Evolutionary conservation across 1,140 invertebrate genomes (phyloP).

Genomic region (Magallana gigas): DNA sequence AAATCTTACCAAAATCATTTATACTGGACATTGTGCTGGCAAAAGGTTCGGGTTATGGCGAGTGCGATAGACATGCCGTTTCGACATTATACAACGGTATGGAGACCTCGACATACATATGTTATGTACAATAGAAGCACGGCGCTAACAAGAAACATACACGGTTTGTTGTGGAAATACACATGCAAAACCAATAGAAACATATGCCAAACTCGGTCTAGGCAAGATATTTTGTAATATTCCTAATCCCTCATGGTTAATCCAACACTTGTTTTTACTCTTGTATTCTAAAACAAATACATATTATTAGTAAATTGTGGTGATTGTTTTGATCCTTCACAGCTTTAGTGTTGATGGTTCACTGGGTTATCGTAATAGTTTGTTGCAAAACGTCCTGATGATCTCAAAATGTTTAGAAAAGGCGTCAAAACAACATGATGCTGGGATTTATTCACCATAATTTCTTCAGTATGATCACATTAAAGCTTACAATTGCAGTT

Average conservation of each 20-base stretch:
- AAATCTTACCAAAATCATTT: slow-evolving; percentile 26
- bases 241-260: slow-evolving; percentile 19
- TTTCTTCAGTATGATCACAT: too few species aligned
- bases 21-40: slow-evolving; percentile 13
- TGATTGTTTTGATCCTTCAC: too few species aligned
- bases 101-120: slow-evolving; percentile 8
- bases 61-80: slow-evolving; percentile 4
- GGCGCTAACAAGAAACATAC: slow-evolving; percentile 32
- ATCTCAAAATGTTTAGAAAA: too few species aligned
- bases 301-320: too few species aligned
- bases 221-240: slow-evolving; percentile 29
- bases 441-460: too few species aligned
- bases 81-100: slow-evolving; percentile 21
- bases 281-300: neutral
- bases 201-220: slow-evolving; percentile 1
- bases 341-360: too few species aligned
- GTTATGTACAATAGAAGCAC: slow-evolving; percentile 23
- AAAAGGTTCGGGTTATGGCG: neutral
- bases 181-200: slow-evolving; percentile 30
- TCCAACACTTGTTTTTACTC: neutral
- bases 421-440: too few species aligned
- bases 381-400: too few species aligned
- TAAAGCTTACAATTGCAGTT: too few species aligned
- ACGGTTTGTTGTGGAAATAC: slow-evolving; percentile 12
- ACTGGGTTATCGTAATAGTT: too few species aligned